phyloP scores from a whole-genome alignment of 2,797 vertebrate genomes.

The Philypnodon macrostomus region DNA sequence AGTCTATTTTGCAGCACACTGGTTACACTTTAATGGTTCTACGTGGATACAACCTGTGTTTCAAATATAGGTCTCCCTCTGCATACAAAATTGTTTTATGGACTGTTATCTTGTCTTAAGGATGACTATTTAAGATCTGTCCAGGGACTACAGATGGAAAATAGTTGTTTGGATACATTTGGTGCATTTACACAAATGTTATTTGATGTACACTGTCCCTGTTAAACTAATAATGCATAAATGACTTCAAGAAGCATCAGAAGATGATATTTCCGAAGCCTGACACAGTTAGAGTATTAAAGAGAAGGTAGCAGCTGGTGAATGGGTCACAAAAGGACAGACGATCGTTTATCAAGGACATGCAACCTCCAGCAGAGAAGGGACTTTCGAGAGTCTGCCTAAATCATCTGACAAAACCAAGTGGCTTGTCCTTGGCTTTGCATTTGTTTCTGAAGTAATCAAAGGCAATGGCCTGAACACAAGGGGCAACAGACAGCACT shows the following conservation, averaged over 20 bases:
- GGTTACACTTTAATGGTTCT: no score
- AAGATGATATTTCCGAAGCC: constrained; percentile 1
- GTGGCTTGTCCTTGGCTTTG: constrained; percentile 21
- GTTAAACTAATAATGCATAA: no score
- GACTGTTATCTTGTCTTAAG: no score
- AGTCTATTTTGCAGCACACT: no score
- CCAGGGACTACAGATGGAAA: no score
- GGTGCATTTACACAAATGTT: no score
- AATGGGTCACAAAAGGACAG: constrained; percentile 15
- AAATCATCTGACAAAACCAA: constrained; percentile 27
- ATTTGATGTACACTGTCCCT: no score
- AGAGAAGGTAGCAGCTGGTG: constrained; percentile 21
- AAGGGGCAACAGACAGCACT: background rate
- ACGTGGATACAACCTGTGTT: no score
- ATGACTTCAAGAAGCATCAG: constrained; percentile 1
- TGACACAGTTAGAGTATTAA: constrained; percentile 15
- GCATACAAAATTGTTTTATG: no score
- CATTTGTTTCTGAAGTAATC: constrained; percentile 25
- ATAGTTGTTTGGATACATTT: no score
- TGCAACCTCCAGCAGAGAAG: constrained; percentile 13
- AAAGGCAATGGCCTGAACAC: constrained; percentile 2
- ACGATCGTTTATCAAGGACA: constrained; percentile 24
- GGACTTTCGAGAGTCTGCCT: constrained; percentile 10
- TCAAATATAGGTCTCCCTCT: no score
- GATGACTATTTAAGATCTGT: no score